Base-by-base conservation (phyloP, 2,797 vertebrate species). In the Ficedula albicollis region DNA sequence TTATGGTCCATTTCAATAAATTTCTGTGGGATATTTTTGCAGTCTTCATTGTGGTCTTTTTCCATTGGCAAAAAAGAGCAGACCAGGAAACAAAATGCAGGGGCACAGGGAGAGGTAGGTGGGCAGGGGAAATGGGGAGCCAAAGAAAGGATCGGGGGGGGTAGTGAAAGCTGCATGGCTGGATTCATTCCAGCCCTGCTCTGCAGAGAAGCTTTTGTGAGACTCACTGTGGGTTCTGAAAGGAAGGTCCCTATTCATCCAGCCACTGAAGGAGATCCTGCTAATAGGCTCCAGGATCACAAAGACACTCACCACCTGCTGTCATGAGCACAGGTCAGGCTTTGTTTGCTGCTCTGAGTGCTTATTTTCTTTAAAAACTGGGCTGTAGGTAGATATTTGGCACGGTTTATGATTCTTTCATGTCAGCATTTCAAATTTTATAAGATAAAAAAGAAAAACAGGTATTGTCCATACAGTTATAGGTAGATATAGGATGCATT, bases 271-370 rank as follows among this genome's bases (percentile, higher is more conserved):
- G 95, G 93, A 89, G 93, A 92, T 81, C 93, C 68, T 80, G 83
- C 89, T 96, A 95, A 92, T 94, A 67, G 92, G 93, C 92, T 87
- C 51, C 81, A 78, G 82, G 87, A 96, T 92, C 89, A 96, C 93
- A 96, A 95, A 95, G 77, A 84, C 83, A 30, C 39, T 75, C 80
- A 56, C 90, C 93, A 93, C 95, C 90, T 94, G 93, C 96, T 90
- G 93, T 44, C 44, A 23, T 36, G 87, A 93, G 77, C 1, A 5
- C 70, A 90, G 93, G 90, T 95, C 90, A 84, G 88, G 55, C 80
- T 96, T 96, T 96, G 48, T 95, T 93, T 93, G 77, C 86, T 77
- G 20, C 15, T 19, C 66, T 89, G 85, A 95, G 94, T 91, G 86
- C 70, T 81, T 83, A 85, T 83, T 69, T 62, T 21, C 87, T 94